Evolutionary conservation across 2,888 invertebrate species (phyloP).

Genomic region (Pristionchus japonicus): DNA sequence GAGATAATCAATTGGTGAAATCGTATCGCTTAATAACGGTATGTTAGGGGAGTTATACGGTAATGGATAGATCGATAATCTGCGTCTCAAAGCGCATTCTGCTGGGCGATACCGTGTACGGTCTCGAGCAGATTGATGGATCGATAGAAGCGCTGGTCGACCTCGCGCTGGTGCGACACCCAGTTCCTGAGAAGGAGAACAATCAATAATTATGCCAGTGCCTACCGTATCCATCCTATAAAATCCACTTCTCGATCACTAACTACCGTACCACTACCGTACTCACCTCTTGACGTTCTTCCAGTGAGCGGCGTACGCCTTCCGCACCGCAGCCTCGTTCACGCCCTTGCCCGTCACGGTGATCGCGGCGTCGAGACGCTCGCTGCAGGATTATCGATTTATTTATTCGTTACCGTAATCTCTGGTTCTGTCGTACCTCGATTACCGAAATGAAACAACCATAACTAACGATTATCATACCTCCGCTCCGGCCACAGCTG

Average conservation of each 20-base stretch:
- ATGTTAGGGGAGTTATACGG: no score
- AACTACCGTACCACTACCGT: conserved; percentile 10
- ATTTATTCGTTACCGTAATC: neutral
- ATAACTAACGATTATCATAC: no score
- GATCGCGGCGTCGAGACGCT: conserved; percentile 32
- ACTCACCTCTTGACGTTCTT: conserved; percentile 45
- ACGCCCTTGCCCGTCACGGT: neutral
- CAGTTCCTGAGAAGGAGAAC: conserved; percentile 22
- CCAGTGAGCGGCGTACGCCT: conserved; percentile 19
- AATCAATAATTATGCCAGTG: neutral
- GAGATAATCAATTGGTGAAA: no score
- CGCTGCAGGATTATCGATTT: conserved; percentile 4
- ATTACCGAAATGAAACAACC: no score
- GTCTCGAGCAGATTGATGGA: conserved; percentile 47
- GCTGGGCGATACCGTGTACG: conserved; percentile 44
- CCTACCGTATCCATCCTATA: neutral
- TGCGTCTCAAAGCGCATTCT: conserved; percentile 45
- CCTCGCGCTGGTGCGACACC: conserved; percentile 23
- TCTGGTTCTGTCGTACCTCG: neutral
- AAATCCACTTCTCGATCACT: neutral
- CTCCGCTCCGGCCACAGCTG: conserved; percentile 38
- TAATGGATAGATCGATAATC: no score
- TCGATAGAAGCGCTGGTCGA: conserved; percentile 41
- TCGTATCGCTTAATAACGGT: no score
- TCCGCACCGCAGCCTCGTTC: neutral